These are phyloP conservation scores for Sebastes minor DNA, from an alignment of 2,797 vertebrate species.

Conservation along the genomic window DNA sequence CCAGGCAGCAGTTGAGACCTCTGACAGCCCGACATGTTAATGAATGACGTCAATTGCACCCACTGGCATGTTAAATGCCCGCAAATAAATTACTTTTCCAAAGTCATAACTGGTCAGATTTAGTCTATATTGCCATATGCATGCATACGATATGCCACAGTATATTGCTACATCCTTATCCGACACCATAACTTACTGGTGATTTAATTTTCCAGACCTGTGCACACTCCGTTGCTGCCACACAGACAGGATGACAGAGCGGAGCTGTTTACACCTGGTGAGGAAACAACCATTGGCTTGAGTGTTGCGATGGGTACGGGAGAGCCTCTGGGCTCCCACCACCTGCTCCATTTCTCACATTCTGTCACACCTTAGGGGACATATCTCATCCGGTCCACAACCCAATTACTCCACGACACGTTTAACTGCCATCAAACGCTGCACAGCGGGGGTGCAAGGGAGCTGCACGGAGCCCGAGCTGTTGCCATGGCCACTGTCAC, in stretches of 20 bases:
- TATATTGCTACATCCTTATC: not conserved
- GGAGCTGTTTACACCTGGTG: constrained; percentile 58
- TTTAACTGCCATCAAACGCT: constrained; percentile 72
- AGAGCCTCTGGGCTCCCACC: constrained; percentile 72
- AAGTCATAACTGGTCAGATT: not conserved
- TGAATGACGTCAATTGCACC: not conserved
- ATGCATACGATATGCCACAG: not conserved
- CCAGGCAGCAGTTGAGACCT: not conserved
- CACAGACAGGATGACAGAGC: constrained; percentile 45
- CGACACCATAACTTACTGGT: not conserved
- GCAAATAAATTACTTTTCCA: not conserved
- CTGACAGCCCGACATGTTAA: not conserved
- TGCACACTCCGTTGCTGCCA: constrained; percentile 34
- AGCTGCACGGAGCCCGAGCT: constrained; percentile 62
- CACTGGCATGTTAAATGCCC: not conserved
- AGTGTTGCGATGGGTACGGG: constrained; percentile 36
- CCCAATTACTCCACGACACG: constrained; percentile 77
- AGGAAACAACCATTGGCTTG: constrained; percentile 47
- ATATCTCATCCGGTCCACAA: constrained; percentile 73
- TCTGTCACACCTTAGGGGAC: constrained; percentile 78
- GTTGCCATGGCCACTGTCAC: constrained; percentile 82
- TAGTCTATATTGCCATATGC: not conserved
- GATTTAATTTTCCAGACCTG: constrained; percentile 27
- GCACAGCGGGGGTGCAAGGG: constrained; percentile 64
- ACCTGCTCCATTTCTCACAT: constrained; percentile 80